A percentile compares a stretch with the other conserved stretches of the same genome.
Evolutionary conservation across 2,888 invertebrate genomes (phyloP).

Genomic region (Leptothorax acervorum): DNA sequence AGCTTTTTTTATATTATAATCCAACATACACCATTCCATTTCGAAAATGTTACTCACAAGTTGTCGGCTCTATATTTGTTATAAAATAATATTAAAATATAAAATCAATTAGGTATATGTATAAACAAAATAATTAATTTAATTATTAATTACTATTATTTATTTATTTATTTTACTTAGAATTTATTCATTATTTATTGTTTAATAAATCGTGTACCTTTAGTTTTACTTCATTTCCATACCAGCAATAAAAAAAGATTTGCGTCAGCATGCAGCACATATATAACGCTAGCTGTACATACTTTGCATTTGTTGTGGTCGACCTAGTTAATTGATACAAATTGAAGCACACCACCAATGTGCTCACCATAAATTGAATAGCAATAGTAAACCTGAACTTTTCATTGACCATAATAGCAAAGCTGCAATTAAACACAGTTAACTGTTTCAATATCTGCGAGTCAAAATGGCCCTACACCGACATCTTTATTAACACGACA

Average conservation of each 20-base stretch:
- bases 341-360: constrained; percentile 49
- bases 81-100: not conserved
- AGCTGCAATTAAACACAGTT: constrained; percentile 32
- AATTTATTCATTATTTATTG: not conserved
- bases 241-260: constrained; percentile 70
- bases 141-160: not conserved
- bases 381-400: constrained; percentile 46
- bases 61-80: constrained; percentile 57
- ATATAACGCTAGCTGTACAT: constrained; percentile 47
- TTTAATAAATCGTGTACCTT: constrained; percentile 54
- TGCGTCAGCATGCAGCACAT: constrained; percentile 64
- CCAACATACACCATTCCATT: constrained; percentile 63
- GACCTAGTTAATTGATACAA: constrained; percentile 46
- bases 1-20: constrained; percentile 49
- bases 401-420: constrained; percentile 43
- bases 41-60: constrained; percentile 49
- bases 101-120: not conserved
- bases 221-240: constrained; percentile 66
- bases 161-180: not conserved
- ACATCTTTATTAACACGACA: not conserved
- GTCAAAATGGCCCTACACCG: not conserved
- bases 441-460: not conserved
- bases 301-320: constrained; percentile 38
- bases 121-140: not conserved
- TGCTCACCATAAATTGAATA: constrained; percentile 56